Conservation (phyloP, 2,888 invertebrate species). For the Aplocera efformata region DNA sequence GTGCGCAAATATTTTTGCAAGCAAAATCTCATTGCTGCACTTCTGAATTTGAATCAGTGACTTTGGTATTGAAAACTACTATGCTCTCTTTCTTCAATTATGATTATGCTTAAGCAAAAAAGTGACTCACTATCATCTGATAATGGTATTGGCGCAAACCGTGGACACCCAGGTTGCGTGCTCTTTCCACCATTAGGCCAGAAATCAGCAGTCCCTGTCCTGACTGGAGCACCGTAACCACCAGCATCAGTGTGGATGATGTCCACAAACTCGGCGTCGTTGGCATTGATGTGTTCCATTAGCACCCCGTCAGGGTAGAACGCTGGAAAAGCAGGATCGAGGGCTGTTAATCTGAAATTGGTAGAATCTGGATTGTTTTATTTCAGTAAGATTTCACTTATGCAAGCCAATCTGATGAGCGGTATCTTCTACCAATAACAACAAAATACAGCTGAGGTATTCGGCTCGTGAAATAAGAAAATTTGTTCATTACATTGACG, state of each 20-base stretch:
- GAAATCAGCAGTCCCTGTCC: conserved; percentile 81
- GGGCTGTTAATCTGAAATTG: conserved; percentile 74
- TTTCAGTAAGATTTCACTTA: too few relatives aligned
- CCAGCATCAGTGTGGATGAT: conserved; percentile 86
- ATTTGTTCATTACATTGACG: too few relatives aligned
- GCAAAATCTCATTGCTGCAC: too few relatives aligned
- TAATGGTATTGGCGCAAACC: conserved; percentile 71
- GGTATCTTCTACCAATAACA: too few relatives aligned
- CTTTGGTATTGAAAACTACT: too few relatives aligned
- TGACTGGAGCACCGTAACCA: conserved; percentile 79
- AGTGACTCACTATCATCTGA: conserved; percentile 75
- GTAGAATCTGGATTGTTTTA: background rate
- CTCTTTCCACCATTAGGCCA: conserved; percentile 83
- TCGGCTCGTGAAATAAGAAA: too few relatives aligned
- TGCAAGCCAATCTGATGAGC: too few relatives aligned
- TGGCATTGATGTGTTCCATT: conserved; percentile 71
- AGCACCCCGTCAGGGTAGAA: conserved; percentile 77
- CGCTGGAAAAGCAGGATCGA: conserved; percentile 82
- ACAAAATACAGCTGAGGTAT: too few relatives aligned
- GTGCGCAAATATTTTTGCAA: too few relatives aligned
- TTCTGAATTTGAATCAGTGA: too few relatives aligned
- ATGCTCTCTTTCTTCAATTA: too few relatives aligned
- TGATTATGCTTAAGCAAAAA: too few relatives aligned
- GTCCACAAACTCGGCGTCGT: conserved; percentile 82
- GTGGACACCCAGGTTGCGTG: conserved; percentile 81